Conservation (phyloP, 2,888 invertebrate genomes). For the Branchipolynoe longqiensis region DNA sequence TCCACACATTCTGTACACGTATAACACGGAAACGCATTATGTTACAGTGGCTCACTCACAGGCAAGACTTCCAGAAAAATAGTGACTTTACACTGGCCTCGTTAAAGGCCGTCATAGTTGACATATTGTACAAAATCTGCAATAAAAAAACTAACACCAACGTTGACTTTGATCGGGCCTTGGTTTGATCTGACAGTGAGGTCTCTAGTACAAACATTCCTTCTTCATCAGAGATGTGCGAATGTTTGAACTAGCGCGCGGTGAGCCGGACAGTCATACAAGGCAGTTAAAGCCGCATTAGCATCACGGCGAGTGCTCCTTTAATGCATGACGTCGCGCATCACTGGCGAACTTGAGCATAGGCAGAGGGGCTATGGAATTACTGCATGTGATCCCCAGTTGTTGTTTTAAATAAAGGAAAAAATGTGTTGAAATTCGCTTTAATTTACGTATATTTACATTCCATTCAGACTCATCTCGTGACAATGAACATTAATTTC, state of each 20-base stretch:
- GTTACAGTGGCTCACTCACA: not conserved
- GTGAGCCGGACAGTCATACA: not conserved
- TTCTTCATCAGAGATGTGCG: too few relatives aligned
- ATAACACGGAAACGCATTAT: not conserved
- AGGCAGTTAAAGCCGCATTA: not conserved
- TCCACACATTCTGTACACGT: constrained; percentile 15
- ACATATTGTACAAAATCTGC: constrained; percentile 39
- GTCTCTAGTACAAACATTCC: not conserved
- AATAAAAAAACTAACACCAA: constrained; percentile 19
- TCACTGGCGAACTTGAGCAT: not conserved
- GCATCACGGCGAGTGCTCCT: not conserved
- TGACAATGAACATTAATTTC: too few relatives aligned
- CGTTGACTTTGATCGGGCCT: not conserved
- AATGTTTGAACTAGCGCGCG: too few relatives aligned
- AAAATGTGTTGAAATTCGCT: too few relatives aligned
- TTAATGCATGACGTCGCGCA: not conserved
- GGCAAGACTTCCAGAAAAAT: constrained; percentile 8
- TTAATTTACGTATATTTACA: constrained; percentile 3
- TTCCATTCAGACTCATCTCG: too few relatives aligned
- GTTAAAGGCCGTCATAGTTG: constrained; percentile 23
- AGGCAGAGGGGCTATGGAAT: constrained; percentile 11
- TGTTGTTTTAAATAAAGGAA: too few relatives aligned
- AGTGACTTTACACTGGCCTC: constrained; percentile 11
- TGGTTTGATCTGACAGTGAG: not conserved
- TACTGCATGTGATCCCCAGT: too few relatives aligned